A percentile compares a stretch with the other conserved stretches of the same genome.
These are phyloP conservation scores for Drosophila kohkoa DNA, from an alignment of 1,140 invertebrate genomes.

Conservation along the genomic window DNA sequence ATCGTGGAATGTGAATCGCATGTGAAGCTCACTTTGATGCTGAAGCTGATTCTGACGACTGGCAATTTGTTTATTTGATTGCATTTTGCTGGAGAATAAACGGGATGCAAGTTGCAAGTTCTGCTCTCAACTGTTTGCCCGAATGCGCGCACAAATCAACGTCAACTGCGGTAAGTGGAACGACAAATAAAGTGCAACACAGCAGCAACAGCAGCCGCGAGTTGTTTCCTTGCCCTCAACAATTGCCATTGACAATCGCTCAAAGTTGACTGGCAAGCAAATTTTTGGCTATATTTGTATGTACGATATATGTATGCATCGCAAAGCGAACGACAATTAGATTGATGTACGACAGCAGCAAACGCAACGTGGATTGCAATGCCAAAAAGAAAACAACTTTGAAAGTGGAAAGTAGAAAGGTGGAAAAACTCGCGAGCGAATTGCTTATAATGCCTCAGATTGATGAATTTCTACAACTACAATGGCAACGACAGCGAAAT, in stretches of 20 bases:
- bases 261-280: constrained; percentile 47
- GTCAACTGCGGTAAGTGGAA: constrained; percentile 57
- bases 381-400: not conserved
- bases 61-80: constrained; percentile 62
- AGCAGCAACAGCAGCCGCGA: constrained; percentile 2
- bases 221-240: not conserved
- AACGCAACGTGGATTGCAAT: constrained; percentile 18
- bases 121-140: constrained; percentile 31
- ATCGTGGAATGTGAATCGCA: not conserved
- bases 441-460: constrained; percentile 12
- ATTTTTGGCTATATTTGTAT: constrained; percentile 23
- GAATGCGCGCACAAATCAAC: constrained; percentile 55
- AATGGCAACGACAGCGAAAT: not conserved
- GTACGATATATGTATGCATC: not conserved
- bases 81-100: constrained; percentile 29
- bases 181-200: constrained; percentile 53
- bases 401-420: not conserved
- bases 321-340: constrained; percentile 47
- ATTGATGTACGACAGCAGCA: constrained; percentile 42
- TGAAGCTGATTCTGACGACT: constrained; percentile 37
- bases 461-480: constrained; percentile 4
- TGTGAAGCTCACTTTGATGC: not conserved
- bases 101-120: not conserved
- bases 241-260: constrained; percentile 37
- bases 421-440: constrained; percentile 1